phyloP scores from a whole-genome alignment of 2,888 invertebrate species.

The Gymnocheta viridis region DNA sequence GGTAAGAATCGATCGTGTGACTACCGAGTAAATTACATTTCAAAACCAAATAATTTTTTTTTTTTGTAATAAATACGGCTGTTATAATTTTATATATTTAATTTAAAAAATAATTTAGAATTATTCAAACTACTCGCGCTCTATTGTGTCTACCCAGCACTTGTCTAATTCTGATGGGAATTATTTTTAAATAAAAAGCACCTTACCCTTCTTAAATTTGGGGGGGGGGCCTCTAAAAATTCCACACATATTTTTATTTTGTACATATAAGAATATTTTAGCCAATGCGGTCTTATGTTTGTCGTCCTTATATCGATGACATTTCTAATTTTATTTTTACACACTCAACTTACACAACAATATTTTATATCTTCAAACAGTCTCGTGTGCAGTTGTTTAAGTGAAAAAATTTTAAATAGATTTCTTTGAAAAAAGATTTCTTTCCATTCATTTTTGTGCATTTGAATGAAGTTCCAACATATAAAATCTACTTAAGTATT shows the following conservation, averaged over 20 bases:
- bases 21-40: too few species aligned
- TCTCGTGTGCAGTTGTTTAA: too few species aligned
- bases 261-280: not conserved
- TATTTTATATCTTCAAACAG: not conserved
- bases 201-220: not conserved
- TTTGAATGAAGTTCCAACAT: conserved; percentile 34
- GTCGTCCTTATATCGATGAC: conserved; percentile 21
- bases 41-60: too few species aligned
- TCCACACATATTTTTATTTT: conserved; percentile 16
- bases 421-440: conserved; percentile 22
- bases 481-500: not conserved
- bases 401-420: conserved; percentile 18
- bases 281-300: conserved; percentile 1
- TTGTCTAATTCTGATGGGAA: not conserved
- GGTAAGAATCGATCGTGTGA: too few species aligned
- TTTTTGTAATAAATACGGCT: too few species aligned
- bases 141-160: not conserved
- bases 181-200: conserved; percentile 11
- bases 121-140: not conserved
- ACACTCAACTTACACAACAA: not conserved
- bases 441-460: not conserved
- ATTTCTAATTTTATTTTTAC: conserved; percentile 52
- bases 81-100: too few species aligned
- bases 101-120: not conserved
- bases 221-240: not conserved